These are phyloP conservation scores for Drosophila emarginata DNA, from an alignment of 2,888 invertebrate species.

Conservation along the genomic window DNA sequence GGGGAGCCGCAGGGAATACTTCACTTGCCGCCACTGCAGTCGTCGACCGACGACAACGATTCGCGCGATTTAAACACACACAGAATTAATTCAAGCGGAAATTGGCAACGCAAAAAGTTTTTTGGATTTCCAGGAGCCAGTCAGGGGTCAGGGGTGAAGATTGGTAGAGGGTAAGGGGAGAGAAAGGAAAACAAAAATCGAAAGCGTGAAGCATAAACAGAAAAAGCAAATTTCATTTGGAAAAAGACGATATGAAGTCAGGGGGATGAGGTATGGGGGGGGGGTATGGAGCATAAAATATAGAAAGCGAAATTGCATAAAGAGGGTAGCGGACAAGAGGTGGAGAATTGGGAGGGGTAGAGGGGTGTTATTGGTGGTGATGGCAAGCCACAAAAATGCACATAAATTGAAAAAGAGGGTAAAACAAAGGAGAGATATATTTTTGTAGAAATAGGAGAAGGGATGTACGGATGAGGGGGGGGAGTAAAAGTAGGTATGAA, in stretches of 20 bases:
- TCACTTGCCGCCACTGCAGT: slow-evolving; percentile 33
- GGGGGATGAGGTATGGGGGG: not conserved
- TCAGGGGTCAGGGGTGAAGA: not conserved
- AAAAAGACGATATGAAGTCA: not conserved
- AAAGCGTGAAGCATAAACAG: slow-evolving; percentile 79
- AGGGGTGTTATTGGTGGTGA: slow-evolving; percentile 15
- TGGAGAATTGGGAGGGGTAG: slow-evolving; percentile 44
- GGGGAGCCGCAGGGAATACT: slow-evolving; percentile 63
- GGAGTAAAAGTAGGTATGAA: not conserved
- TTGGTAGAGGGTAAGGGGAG: not conserved
- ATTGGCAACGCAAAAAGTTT: slow-evolving; percentile 57
- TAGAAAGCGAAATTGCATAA: slow-evolving; percentile 62
- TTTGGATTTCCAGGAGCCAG: not conserved
- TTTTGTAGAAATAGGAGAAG: not conserved
- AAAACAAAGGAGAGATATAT: not conserved
- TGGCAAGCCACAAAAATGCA: slow-evolving; percentile 71
- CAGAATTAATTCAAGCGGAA: slow-evolving; percentile 80
- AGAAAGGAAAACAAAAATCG: slow-evolving; percentile 58
- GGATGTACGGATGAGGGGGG: not conserved
- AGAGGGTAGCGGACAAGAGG: not conserved
- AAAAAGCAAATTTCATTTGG: slow-evolving; percentile 39
- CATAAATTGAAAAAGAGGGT: slow-evolving; percentile 64
- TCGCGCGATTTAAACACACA: slow-evolving; percentile 66
- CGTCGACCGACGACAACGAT: not conserved
- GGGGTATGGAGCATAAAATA: slow-evolving; percentile 28